Evolutionary conservation across 1,140 invertebrate genomes (phyloP).

Genomic region (Drosophila novamexicana): DNA sequence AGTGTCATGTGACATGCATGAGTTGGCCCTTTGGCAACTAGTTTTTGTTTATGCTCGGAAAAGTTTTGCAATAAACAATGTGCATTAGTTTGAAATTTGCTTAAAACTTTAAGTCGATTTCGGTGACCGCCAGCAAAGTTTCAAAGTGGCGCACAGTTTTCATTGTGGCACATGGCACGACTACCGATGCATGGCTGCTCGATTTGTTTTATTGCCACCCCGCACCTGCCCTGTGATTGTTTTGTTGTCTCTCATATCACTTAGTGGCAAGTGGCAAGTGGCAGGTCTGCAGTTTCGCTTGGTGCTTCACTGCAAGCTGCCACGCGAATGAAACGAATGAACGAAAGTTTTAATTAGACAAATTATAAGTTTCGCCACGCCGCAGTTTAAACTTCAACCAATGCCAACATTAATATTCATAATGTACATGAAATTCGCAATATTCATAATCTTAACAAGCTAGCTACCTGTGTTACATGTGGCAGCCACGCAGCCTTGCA

Average conservation of each 20-base stretch:
- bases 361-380: constrained; percentile 59
- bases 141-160: constrained; percentile 34
- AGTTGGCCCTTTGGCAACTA: neutral
- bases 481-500: no score
- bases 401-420: constrained; percentile 63
- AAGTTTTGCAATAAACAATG: constrained; percentile 66
- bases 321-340: constrained; percentile 39
- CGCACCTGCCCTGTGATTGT: constrained; percentile 1
- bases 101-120: constrained; percentile 45
- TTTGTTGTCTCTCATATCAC: constrained; percentile 29
- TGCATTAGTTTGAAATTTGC: constrained; percentile 45
- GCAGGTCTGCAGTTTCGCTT: constrained; percentile 22
- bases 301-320: constrained; percentile 42
- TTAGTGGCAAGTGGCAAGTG: constrained; percentile 25
- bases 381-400: no score
- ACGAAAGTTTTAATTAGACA: constrained; percentile 70
- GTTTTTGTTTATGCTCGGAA: neutral
- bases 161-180: constrained; percentile 15
- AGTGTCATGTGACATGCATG: neutral
- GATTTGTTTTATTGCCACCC: constrained; percentile 51
- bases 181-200: constrained; percentile 39
- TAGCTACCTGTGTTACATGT: neutral
- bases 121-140: constrained; percentile 47
- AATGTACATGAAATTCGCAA: constrained; percentile 13
- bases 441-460: constrained; percentile 6